Evolutionary conservation across 1,140 invertebrate species (phyloP).

Genomic region (roundworm (Caenorhabditis elegans)): WBcel235 BX284605.5:10764501-10765000

Average conservation of each 20-base stretch:
- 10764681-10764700: too few relatives aligned
- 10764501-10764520: too few relatives aligned
- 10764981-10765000: too few relatives aligned
- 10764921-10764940: constrained; percentile 50
- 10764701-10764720: too few relatives aligned
- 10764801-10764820: too few relatives aligned
- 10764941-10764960: constrained; percentile 45
- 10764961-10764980: constrained; percentile 45
- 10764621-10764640: constrained; percentile 47
- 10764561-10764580: neutral
- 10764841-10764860: too few relatives aligned
- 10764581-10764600: constrained; percentile 7
- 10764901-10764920: constrained; percentile 52
- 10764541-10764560: constrained; percentile 21
- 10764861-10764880: constrained; percentile 46
- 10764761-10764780: too few relatives aligned
- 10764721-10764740: too few relatives aligned
- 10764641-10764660: constrained; percentile 43
- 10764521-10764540: too few relatives aligned
- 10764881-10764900: constrained; percentile 42
- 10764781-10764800: too few relatives aligned
- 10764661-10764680: constrained; percentile 43
- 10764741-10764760: too few relatives aligned
- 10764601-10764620: constrained; percentile 70
- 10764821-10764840: too few relatives aligned